Percentiles rank a stretch among this genome's conserved stretches.
These are phyloP conservation scores for Antheraea mylitta DNA, from an alignment of 1,140 invertebrate species.

Conservation along the genomic window DNA sequence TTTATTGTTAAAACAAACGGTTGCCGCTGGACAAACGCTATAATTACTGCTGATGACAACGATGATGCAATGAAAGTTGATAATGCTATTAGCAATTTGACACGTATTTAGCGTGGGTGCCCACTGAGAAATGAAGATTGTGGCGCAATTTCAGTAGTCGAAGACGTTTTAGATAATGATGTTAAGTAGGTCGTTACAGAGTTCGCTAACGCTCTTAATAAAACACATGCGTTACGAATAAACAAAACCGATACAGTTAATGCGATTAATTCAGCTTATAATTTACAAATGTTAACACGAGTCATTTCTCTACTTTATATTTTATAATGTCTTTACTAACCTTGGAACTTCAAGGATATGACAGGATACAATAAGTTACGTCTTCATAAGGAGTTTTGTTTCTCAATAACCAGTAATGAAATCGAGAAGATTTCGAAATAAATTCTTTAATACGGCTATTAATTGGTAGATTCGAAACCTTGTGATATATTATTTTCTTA, in stretches of 20 bases:
- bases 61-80: constrained; percentile 71
- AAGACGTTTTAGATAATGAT: constrained; percentile 55
- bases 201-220: constrained; percentile 22
- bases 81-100: constrained; percentile 69
- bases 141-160: constrained; percentile 42
- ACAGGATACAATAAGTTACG: constrained; percentile 13
- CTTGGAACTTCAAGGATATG: constrained; percentile 7
- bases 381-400: constrained; percentile 13
- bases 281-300: neutral
- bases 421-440: constrained; percentile 4
- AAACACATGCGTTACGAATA: constrained; percentile 16
- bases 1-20: constrained; percentile 56
- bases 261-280: neutral
- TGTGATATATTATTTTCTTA: neutral
- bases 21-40: constrained; percentile 44
- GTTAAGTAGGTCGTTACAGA: constrained; percentile 47
- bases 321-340: constrained; percentile 12
- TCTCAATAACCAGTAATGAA: constrained; percentile 7
- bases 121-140: constrained; percentile 46
- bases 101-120: constrained; percentile 68
- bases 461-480: neutral
- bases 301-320: neutral
- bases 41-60: constrained; percentile 45
- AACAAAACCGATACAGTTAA: neutral
- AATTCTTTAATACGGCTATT: neutral